phyloP scores from a whole-genome alignment of 30 jellyfish, hydroid and myxozoan species.

The Hydractinia echinata region DNA sequence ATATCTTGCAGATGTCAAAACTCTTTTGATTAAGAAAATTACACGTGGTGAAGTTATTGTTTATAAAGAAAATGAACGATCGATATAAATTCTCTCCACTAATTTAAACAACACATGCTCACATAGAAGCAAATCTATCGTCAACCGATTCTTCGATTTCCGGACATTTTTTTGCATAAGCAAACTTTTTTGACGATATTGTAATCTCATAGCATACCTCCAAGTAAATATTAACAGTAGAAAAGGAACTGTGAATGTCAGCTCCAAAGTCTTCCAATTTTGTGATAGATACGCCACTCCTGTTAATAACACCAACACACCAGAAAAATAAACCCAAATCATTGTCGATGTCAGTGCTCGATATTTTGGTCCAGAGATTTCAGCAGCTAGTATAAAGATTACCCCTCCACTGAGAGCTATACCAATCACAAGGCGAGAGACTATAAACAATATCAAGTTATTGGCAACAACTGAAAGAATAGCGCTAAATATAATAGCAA shows the following conservation, averaged over 20 bases:
- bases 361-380: constrained; percentile 53
- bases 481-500: constrained; percentile 39
- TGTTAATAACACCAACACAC: constrained; percentile 56
- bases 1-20: too few relatives aligned
- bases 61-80: too few relatives aligned
- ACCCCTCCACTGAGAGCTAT: constrained; percentile 60
- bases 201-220: constrained; percentile 37
- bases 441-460: constrained; percentile 36
- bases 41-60: too few relatives aligned
- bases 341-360: constrained; percentile 62
- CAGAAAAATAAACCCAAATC: constrained; percentile 66
- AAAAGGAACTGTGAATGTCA: constrained; percentile 64
- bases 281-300: constrained; percentile 47
- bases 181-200: neutral
- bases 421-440: constrained; percentile 54
- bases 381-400: constrained; percentile 76
- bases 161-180: neutral
- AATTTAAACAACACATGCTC: neutral
- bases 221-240: constrained; percentile 40
- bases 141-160: too few relatives aligned
- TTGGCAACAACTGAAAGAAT: constrained; percentile 39
- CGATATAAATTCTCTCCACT: neutral
- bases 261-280: constrained; percentile 60
- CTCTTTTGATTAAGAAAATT: too few relatives aligned
- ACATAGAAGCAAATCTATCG: too few relatives aligned